Evolutionary conservation across 2,888 invertebrate species (phyloP), one percentile per base, ranked within the genome.

Genomic region (Bombyx huttoni): DNA sequence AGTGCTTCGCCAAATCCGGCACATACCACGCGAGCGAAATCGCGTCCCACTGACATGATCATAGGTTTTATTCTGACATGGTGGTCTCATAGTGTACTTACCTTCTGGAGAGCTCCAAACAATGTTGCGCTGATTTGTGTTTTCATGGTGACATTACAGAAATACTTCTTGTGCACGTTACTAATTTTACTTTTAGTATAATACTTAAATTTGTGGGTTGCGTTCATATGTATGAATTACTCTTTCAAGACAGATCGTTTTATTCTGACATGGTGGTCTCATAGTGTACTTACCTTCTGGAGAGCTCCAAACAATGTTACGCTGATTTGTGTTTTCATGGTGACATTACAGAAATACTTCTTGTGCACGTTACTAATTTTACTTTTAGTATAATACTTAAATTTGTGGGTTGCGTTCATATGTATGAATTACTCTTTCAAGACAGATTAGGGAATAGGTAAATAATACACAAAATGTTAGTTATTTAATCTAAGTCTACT

Each of bases 121-220:
- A 85, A 85, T 87, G 84, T 83, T 77, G 65, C 65, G 67, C 66
- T 84, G 81, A 86, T 79, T 85, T 85, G 85, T 87, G 86, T 84
- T 84, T 78, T 78, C 80, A 79, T 76, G 79, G 73, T 77, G 74
- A 79, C 72, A 69, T 68, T 73, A 78, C 81, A 81, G 81, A 78
- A 81, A 81, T 70, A 73, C 63, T 69, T 69, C 68, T 74, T 70
- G 72, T 77, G 73, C 73, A 72, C 75, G 70, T 72, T 67, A 74
- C 70, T 78, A 74, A 81, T 82, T 80, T 71, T 65, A 72, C 67
- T 79, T 81, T 81, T 80, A 80, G 77, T 72, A 67, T 70, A 64
- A 66, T 14, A 14, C n/a, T 9, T 62, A 62, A 63, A 24, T 24
- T 24, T 24, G 24, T 24, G 3, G 2, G 1, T 24, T 24, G 24